Evolutionary conservation across 2,888 invertebrate genomes (phyloP).

Genomic region (Mechanitis mazaeus): DNA sequence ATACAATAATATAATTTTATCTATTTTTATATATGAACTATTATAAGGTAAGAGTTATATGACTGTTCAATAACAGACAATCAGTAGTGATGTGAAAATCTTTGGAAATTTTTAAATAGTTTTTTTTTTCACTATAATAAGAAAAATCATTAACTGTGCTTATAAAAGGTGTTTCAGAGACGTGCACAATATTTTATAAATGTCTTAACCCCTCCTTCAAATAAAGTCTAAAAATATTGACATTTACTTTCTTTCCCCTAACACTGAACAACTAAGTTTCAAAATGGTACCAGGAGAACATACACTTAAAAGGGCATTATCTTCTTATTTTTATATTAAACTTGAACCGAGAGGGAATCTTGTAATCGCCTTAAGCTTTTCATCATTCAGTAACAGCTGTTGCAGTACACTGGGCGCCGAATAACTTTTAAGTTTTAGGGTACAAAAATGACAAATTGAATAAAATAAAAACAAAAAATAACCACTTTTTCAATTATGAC

Average conservation of each 20-base stretch:
- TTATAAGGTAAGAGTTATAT: too few species aligned
- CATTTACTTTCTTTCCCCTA: conserved; percentile 31
- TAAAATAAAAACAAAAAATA: conserved; percentile 12
- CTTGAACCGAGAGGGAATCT: conserved; percentile 52
- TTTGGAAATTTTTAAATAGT: too few species aligned
- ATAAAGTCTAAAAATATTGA: conserved; percentile 33
- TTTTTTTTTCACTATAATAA: too few species aligned
- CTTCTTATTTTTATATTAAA: conserved; percentile 71
- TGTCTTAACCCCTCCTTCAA: conserved; percentile 16
- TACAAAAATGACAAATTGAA: conserved; percentile 26
- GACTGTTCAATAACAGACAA: too few species aligned
- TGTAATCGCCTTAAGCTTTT: conserved; percentile 72
- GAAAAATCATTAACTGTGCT: too few species aligned
- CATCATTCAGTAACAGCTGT: conserved; percentile 66
- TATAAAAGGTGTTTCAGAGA: conserved; percentile 11
- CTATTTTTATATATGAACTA: too few species aligned
- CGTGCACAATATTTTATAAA: conserved; percentile 12
- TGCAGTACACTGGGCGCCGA: conserved; percentile 36
- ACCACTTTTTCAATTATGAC: conserved; percentile 5
- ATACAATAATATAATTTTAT: too few species aligned
- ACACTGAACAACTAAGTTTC: conserved; percentile 38
- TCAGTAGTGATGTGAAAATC: too few species aligned
- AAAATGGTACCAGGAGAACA: conserved; percentile 48
- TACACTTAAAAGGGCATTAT: conserved; percentile 64
- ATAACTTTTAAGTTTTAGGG: conserved; percentile 27